Conservation (phyloP, 2,797 vertebrate species). For the Sarcoramphus papa region DNA sequence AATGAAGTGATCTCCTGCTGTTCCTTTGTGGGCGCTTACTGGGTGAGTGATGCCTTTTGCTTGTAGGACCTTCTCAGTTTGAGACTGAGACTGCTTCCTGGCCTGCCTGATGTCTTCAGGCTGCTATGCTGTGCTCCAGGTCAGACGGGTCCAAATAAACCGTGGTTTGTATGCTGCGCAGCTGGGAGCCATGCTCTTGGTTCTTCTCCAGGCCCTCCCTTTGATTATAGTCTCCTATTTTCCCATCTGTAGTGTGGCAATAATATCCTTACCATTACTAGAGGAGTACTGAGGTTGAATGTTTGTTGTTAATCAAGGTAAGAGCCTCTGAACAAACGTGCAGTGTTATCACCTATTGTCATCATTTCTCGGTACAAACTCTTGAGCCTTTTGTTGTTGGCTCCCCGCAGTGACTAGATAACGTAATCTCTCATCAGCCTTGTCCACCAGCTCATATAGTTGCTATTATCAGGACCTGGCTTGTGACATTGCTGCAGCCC, state of each 20-base stretch:
- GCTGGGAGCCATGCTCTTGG: neutral
- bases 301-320: neutral
- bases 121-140: neutral
- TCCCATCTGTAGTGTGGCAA: neutral
- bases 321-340: neutral
- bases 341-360: neutral
- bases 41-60: neutral
- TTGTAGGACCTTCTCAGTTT: neutral
- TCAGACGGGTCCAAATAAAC: neutral
- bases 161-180: neutral
- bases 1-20: neutral
- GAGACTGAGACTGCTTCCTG: neutral
- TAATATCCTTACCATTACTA: neutral
- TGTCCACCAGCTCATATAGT: neutral
- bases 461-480: neutral
- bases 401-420: neutral
- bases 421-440: neutral
- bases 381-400: neutral
- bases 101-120: neutral
- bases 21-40: neutral
- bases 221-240: neutral
- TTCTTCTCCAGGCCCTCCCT: neutral
- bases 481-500: neutral
- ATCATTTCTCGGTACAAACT: neutral
- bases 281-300: neutral